A percentile compares a stretch with the other conserved stretches of the same genome.
Evolutionary conservation across 2,797 vertebrate species (phyloP).

Genomic region (Molossus alvarezi): DNA sequence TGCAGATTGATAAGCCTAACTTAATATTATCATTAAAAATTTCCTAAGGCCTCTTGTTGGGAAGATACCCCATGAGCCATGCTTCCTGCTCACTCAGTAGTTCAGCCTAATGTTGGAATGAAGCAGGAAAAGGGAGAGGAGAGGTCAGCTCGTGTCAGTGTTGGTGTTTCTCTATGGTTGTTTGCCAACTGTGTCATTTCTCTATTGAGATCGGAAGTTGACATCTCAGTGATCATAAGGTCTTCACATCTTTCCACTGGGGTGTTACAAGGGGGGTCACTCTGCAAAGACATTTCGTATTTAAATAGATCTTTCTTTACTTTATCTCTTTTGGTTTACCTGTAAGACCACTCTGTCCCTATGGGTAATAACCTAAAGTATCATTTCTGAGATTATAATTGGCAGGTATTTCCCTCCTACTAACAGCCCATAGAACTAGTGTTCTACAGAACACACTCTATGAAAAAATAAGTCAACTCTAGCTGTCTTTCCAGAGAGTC

Average conservation of each 20-base stretch:
- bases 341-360: background rate
- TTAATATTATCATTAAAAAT: background rate
- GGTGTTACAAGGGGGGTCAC: background rate
- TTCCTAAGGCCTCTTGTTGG: background rate
- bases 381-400: background rate
- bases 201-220: background rate
- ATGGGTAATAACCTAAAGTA: background rate
- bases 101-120: background rate
- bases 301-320: constrained; percentile 11
- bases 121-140: background rate
- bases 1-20: background rate
- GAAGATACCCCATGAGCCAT: background rate
- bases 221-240: background rate
- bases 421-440: background rate
- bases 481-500: constrained; percentile 22
- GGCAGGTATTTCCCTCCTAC: background rate
- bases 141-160: background rate
- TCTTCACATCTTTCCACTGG: background rate
- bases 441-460: background rate
- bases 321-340: constrained; percentile 18
- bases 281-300: background rate
- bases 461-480: background rate
- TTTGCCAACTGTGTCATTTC: background rate
- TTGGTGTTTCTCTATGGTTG: background rate
- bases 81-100: background rate